phyloP scores from a whole-genome alignment of 64 coral and sea anemone species.

The Stichodactyla helianthus region DNA sequence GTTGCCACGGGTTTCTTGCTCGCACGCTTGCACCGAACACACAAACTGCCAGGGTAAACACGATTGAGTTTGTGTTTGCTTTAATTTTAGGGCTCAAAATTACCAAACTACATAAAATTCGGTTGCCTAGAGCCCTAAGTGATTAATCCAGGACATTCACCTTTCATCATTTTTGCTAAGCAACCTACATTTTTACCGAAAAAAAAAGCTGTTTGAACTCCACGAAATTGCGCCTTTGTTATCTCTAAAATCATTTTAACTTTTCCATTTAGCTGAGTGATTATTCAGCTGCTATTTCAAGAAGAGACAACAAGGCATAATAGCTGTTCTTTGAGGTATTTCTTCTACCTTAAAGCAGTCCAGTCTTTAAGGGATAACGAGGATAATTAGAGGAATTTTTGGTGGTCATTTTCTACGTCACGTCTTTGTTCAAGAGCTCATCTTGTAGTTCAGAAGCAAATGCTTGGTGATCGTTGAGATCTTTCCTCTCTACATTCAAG shows the following conservation, averaged over 20 bases:
- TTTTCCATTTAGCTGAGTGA: background rate
- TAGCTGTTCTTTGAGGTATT: background rate
- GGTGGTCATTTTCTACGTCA: background rate
- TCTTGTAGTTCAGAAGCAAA: background rate
- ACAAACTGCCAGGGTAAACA: slow-evolving; percentile 4
- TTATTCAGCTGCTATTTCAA: background rate
- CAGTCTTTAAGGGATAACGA: background rate
- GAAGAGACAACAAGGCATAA: background rate
- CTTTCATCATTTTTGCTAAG: background rate
- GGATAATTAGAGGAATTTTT: slow-evolving; percentile 11
- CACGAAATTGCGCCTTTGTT: background rate
- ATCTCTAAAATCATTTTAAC: background rate
- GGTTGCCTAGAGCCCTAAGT: background rate
- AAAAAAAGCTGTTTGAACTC: background rate
- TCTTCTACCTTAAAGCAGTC: background rate
- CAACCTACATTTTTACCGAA: background rate
- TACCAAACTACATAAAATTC: background rate
- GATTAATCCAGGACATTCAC: background rate
- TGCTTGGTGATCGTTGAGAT: background rate
- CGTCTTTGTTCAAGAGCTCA: background rate
- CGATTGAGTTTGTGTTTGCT: background rate
- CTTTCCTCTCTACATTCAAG: background rate
- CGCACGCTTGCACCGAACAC: background rate
- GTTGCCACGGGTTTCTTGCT: slow-evolving; percentile 1
- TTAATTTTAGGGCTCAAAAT: background rate